Evolutionary conservation across 2,113 vertebrate genomes (phyloP), one percentile per base, ranked within the genome.

Genomic region (Lates calcarifer): DNA sequence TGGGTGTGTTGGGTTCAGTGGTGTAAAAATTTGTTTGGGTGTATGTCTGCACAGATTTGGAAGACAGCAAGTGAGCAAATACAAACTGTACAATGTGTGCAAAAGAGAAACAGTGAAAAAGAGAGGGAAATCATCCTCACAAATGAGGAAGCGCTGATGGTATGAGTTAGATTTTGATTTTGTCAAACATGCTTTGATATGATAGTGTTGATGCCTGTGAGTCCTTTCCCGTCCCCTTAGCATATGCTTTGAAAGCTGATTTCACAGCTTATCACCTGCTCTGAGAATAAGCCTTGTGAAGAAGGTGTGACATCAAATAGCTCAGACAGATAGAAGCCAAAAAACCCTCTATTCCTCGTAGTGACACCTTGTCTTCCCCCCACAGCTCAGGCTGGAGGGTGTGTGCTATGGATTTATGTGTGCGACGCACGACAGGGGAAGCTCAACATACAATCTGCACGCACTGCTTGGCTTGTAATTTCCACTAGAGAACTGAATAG

Each of bases 211-310:
- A 82, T 84, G 74, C 79, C 49, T 55, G n/a, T 12, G 84, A 72
- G 68, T 58, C 37, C 41, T 65, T 75, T 79, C 66, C 66, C 4
- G 70, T 78, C 79, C 72, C 83, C 65, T 80, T 55, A 71, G 82
- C 81, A 73, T 90, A 84, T 83, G 83, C 78, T 58, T 47, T 76
- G 63, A 83, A 88, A 89, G 74, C 71, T 83, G 84, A 92, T 87
- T 92, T 87, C 72, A 72, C 82, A 89, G 65, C 77, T 89, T 85
- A 87, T 88, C 45, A 47, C 77, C 76, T 72, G 68, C 78, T 76
- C 74, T 77, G 71, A 79, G 76, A 86, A 71, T 80, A 85, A 72
- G 56, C 80, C 77, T 71, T 62, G 47, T 83, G 74, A 82, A 81
- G 57, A 71, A 87, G 77, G 78, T 85, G 76, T 79, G 79, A 85